Evolutionary conservation across 2,113 vertebrate species (phyloP), one percentile per base, ranked within the genome.

Genomic region (Oriolus oriolus): DNA sequence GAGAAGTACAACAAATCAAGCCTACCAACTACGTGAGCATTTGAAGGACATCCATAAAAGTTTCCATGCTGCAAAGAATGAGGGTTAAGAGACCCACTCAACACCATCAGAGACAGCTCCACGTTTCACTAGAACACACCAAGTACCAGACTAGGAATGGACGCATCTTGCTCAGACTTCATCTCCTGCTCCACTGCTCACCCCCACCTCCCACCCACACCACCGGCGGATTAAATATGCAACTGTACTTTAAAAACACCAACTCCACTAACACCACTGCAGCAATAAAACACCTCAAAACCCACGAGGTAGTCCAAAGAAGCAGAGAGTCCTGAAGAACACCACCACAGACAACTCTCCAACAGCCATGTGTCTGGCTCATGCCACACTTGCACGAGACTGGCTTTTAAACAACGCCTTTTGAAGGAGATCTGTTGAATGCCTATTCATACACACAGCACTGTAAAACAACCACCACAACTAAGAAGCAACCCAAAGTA

Each of bases 221-320:
- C 85, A 94, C 57, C 16, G 44, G 77, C 26, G 24, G 94, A 93
- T 35, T 71, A 77, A 92, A 90, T 53, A 81, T 44, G 74, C 81
- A 97, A 95, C 50, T 56, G 53, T 19, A 96, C 30, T 88, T 49
- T 45, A 93, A 84, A 68, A 85, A 81, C 74, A 97, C 68, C 77
- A 76, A 84, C 93, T 75, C 27, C 39, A 93, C 65, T 20, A 89
- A 73, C 33, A 89, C 24, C 95, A 95, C 27, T 84, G 57, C 61
- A 96, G 89, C 79, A 90, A 69, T 44, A 69, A 87, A 70, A 93
- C 87, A 89, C 86, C 94, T 88, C 82, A 93, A 95, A 96, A 91
- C 93, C 94, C 93, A 87, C 87, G 97, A 98, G 97, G 97, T 96
- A 97, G 97, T 97, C 82, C 96, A 96, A 92, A 96, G 86, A 82